Conservation (phyloP, 2,113 vertebrate genomes). For the Nothoprocta pentlandii region DNA sequence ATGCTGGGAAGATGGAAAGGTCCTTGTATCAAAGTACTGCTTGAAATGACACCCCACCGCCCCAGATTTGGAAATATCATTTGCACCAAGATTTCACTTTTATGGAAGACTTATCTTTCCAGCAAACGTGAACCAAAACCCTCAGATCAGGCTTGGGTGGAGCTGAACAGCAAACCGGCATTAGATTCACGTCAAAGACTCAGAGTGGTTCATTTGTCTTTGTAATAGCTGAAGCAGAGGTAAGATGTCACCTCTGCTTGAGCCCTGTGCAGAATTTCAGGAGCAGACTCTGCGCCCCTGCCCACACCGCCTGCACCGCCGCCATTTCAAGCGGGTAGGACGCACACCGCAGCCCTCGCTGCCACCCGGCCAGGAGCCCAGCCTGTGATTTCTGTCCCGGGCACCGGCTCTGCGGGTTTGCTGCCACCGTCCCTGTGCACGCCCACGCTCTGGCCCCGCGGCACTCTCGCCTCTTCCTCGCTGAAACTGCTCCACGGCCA, state of each 20-base stretch:
- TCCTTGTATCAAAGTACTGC: background rate
- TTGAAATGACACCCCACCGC: background rate
- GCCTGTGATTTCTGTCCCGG: background rate
- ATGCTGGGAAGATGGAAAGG: background rate
- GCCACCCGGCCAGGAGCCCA: background rate
- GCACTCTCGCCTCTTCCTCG: background rate
- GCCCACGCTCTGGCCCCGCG: rapidly evolving
- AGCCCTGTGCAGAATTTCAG: background rate
- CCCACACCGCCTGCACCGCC: background rate
- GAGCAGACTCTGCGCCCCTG: background rate
- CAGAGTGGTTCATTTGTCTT: background rate
- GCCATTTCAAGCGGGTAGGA: background rate
- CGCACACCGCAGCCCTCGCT: background rate
- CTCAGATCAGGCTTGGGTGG: background rate
- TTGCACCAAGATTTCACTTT: background rate
- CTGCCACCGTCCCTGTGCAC: background rate
- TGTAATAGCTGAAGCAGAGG: background rate
- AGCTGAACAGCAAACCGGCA: background rate
- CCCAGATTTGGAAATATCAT: background rate
- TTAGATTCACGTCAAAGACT: background rate
- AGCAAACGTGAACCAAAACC: background rate
- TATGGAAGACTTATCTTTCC: background rate
- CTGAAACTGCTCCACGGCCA: background rate
- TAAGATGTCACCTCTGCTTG: background rate
- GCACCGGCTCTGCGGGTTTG: background rate